Evolutionary conservation across 2,797 vertebrate species (phyloP), one percentile per base, ranked within the genome.

Genomic region (Pipistrellus pipistrellus): DNA sequence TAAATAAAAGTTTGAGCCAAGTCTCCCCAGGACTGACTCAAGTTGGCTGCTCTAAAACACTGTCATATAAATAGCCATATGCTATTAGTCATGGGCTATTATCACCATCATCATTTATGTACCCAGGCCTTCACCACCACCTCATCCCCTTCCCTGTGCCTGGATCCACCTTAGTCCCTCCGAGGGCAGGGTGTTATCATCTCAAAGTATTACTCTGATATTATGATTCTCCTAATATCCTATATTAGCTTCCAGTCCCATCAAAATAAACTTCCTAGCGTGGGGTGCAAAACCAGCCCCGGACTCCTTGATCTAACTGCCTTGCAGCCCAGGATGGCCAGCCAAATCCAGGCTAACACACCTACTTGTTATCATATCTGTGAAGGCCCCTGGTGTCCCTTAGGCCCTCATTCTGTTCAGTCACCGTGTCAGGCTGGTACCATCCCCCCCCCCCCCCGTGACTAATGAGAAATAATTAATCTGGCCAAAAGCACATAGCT

Each of bases 81-180:
- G 38, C 85, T 64, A 32, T 95, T 82, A 83, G 78, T 78, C 88
- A 69, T 12, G 8, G 23, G 27, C 57, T 85, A 15, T 91, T 71
- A 76, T 57, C 71, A n/a, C 57, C n/a, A 17, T 38, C 59, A 83
- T 78, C 51, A 4, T 30, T 85, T 73, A 62, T 73, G 69, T 46
- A 38, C 0, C 44, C 8, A 75, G 64, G 23, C 10, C 14, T 80
- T 86, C 23, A 57, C n/a, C 0, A 18, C 57, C 10, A 11, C 21
- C 32, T 81, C 55, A 44, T 78, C 68, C 27, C 32, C 53, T 68
- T 72, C 1, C 27, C 35, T 83, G 9, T 18, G 13, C 21, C 6
- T 44, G 44, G 23, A 3, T 9, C 15, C 7, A 62, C n/a, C 2
- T 73, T 41, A 75, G 25, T 41, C 21, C 66, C 27, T 78, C 15